Conservation (phyloP, 1,140 invertebrate genomes). For the Cydia strobilella region DNA sequence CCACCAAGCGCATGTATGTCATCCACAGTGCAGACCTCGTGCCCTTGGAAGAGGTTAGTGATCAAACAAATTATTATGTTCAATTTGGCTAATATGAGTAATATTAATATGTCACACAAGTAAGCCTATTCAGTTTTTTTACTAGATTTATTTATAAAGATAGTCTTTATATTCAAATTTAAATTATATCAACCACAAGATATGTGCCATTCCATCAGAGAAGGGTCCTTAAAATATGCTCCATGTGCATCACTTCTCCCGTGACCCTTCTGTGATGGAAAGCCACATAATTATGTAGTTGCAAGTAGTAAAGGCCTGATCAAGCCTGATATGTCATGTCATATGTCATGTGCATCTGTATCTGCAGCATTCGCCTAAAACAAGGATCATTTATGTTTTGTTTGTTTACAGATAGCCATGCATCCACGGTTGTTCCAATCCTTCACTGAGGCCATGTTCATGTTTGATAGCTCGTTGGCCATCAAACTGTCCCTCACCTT, state of each 20-base stretch:
- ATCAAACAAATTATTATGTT: not conserved
- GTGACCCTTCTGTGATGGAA: too few relatives aligned
- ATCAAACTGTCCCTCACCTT: constrained; percentile 84
- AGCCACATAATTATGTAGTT: too few relatives aligned
- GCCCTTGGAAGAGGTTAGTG: constrained; percentile 80
- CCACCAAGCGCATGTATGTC: constrained; percentile 82
- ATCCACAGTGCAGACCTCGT: constrained; percentile 84
- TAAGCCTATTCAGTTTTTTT: not conserved
- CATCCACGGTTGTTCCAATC: constrained; percentile 74
- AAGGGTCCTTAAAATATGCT: too few relatives aligned
- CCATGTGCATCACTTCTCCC: too few relatives aligned
- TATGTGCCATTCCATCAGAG: too few relatives aligned
- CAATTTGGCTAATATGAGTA: not conserved
- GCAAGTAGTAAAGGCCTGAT: too few relatives aligned
- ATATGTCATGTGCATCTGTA: too few relatives aligned
- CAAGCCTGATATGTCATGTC: too few relatives aligned
- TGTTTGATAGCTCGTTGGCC: constrained; percentile 85
- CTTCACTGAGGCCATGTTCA: constrained; percentile 82
- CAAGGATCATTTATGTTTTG: too few relatives aligned
- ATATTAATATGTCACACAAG: not conserved
- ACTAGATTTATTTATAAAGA: not conserved
- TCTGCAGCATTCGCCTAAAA: too few relatives aligned
- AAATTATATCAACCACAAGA: too few relatives aligned
- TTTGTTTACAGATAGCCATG: constrained; percentile 62
- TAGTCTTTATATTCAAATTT: too few relatives aligned